Percentiles rank a stretch among this genome's conserved stretches.
Conservation (phyloP, 2,113 vertebrate species). For the Crotalus helleri region DNA sequence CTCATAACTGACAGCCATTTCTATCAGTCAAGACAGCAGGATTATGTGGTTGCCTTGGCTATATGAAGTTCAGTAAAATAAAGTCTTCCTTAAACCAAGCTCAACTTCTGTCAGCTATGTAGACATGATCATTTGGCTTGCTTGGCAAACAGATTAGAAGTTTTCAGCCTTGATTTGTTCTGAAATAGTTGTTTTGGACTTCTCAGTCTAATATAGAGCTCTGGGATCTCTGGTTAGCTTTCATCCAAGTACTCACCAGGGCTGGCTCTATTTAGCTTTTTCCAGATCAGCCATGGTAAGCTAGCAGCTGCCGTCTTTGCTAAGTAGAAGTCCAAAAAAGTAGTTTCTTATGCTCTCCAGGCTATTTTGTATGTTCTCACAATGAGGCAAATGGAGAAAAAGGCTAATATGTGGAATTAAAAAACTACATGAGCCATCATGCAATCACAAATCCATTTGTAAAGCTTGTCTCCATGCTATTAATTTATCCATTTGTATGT, state of each 20-base stretch:
- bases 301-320: not conserved
- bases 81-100: not conserved
- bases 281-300: not conserved
- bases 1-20: conserved; percentile 45
- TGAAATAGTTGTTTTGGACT: not conserved
- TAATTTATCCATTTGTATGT: not conserved
- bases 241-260: not conserved
- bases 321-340: conserved; percentile 44
- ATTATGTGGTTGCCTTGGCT: conserved; percentile 46
- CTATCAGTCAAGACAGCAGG: conserved; percentile 32
- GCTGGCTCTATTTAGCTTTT: not conserved
- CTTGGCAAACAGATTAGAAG: not conserved
- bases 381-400: conserved; percentile 47
- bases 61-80: conserved; percentile 42
- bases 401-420: not conserved
- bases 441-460: not conserved
- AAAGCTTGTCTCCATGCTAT: not conserved
- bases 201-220: not conserved
- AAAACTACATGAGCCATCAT: not conserved
- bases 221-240: not conserved
- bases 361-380: not conserved
- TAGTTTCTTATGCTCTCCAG: not conserved
- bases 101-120: not conserved
- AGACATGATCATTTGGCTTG: not conserved
- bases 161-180: not conserved